Conservation (phyloP, 1,140 invertebrate genomes). For the Atta cephalotes region DNA sequence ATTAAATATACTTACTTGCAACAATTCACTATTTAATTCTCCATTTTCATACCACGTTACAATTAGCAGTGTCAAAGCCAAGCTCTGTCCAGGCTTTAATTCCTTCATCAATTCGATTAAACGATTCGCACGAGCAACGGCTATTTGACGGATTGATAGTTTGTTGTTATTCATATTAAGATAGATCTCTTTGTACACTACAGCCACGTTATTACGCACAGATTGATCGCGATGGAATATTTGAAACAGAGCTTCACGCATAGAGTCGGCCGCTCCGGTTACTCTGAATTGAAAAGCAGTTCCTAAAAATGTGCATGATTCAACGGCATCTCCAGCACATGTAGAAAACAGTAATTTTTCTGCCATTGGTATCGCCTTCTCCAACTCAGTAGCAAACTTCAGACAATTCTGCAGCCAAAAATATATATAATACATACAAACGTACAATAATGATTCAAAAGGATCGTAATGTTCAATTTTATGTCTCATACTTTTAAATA, state of each 20-base stretch:
- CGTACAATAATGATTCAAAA: conserved; percentile 10
- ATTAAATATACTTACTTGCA: conserved; percentile 78
- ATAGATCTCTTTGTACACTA: conserved; percentile 89
- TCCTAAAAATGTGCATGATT: conserved; percentile 94
- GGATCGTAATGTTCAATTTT: conserved; percentile 74
- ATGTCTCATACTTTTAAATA: conserved; percentile 81
- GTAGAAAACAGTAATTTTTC: conserved; percentile 92
- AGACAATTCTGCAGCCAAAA: conserved; percentile 88
- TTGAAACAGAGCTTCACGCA: conserved; percentile 92
- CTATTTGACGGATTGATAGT: conserved; percentile 75
- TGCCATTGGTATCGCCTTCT: conserved; percentile 90
- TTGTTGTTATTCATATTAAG: conserved; percentile 79
- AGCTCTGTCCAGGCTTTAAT: conserved; percentile 88
- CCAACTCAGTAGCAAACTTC: conserved; percentile 90
- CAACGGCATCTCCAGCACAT: conserved; percentile 92
- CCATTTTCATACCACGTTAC: conserved; percentile 88
- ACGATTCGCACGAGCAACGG: conserved; percentile 72
- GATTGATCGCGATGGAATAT: conserved; percentile 88
- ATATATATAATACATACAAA: no score
- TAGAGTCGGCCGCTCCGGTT: conserved; percentile 89
- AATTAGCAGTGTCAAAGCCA: conserved; percentile 91
- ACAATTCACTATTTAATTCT: conserved; percentile 86
- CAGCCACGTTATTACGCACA: conserved; percentile 87
- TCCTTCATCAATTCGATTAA: conserved; percentile 87
- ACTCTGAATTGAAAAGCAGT: conserved; percentile 93